A percentile compares a stretch with the other conserved stretches of the same genome.
These are phyloP conservation scores for Andinoacara biseriatus DNA, from an alignment of 2,113 vertebrate genomes.

Conservation along the genomic window DNA sequence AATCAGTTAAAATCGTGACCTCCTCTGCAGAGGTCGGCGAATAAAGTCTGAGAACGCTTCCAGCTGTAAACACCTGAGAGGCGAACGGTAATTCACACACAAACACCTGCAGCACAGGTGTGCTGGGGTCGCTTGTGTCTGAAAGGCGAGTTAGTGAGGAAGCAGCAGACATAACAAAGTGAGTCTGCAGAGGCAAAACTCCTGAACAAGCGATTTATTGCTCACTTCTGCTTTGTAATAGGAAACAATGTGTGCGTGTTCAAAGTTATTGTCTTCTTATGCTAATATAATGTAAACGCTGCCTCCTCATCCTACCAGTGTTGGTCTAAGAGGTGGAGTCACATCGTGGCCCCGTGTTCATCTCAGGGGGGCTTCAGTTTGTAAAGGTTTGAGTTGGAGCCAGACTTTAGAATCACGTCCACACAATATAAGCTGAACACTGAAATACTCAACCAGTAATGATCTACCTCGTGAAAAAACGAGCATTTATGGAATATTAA, in stretches of 20 bases:
- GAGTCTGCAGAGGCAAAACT: neutral
- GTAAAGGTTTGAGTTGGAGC: too few relatives aligned
- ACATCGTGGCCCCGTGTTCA: neutral
- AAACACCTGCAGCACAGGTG: rapidly evolving
- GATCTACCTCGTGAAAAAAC: neutral
- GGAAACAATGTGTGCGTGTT: neutral
- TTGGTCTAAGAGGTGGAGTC: neutral
- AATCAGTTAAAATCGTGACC: too few relatives aligned
- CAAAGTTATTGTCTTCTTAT: neutral
- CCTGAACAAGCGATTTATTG: neutral
- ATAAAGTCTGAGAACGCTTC: neutral
- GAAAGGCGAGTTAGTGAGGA: neutral
- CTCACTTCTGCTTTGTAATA: neutral
- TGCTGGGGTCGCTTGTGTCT: neutral
- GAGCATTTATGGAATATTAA: neutral
- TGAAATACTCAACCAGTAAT: neutral
- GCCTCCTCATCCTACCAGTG: neutral
- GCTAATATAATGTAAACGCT: neutral
- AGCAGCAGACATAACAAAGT: too few relatives aligned
- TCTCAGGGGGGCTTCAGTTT: neutral
- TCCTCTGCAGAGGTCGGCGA: too few relatives aligned
- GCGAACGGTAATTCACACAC: neutral
- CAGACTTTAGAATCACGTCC: neutral
- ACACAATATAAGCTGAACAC: neutral
- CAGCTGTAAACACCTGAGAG: neutral